Evolutionary conservation across 1,140 invertebrate species (phyloP), one percentile per base, ranked within the genome.

Genomic region (Gonatopus flavifemur): DNA sequence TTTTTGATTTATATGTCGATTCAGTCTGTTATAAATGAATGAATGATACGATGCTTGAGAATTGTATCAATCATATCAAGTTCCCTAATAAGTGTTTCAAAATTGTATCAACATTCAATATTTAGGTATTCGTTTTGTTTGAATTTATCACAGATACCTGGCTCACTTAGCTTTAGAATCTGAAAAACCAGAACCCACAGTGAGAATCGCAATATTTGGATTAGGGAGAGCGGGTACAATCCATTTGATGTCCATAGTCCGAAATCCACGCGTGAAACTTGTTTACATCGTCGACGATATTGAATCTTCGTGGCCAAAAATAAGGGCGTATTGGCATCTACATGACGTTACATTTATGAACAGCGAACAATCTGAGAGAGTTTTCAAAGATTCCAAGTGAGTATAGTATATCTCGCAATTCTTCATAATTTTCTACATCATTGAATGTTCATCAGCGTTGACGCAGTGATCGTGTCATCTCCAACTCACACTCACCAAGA

Each of bases 401-500:
- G 72, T 70, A 46, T 38, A 38, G 0, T 19, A 38, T 42, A 18
- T 4, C 10, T 18, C 22, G 15, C 9, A 10, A 24, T 38, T 31
- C 3, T 18, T 49, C 49, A 5, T 7, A 2, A 48, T 10, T 48
- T 25, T 7, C 9, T 39, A 16, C 16, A 21, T 9, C 9, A 5
- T 10, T 13, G 21, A 16, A n/a, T n/a, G n/a, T 36, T 49, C 67
- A 66, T 30, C 59, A 85, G 84, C 8, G 72, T 87, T 0, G 73
- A 80, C 32, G 81, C 76, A 6, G 77, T 86, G 0, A 59, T 86
- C 28, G 79, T 87, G 13, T 74, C 79, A 1, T 83, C 84, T 1
- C 84, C 85, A 4, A 86, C 86, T 0, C 78, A 62, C 52, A 81
- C 82, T 0, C 86, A 89, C 62, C 82, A 86, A 58, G 59, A 73